Conservation (phyloP, 2,113 vertebrate species). For the Mesembrinibis cayennensis region DNA sequence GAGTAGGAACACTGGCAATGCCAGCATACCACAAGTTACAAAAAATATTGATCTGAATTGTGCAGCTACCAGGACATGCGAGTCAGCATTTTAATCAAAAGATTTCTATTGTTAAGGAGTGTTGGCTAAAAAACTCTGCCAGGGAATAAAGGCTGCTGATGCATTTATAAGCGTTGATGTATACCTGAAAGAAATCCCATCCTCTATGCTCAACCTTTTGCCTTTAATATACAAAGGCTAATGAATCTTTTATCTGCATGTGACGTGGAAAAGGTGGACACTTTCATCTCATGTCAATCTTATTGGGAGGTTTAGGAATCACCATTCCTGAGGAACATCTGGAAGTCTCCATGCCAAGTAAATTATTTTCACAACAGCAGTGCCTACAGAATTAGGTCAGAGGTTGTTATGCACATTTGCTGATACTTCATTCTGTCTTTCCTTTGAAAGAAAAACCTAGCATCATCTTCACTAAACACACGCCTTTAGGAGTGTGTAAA, state of each 20-base stretch:
- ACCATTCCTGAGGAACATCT: background rate
- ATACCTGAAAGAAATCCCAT: background rate
- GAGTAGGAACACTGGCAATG: background rate
- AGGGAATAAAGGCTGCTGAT: background rate
- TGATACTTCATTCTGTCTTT: background rate
- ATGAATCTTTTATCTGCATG: background rate
- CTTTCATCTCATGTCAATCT: background rate
- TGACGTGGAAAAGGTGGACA: background rate
- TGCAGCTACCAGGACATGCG: background rate
- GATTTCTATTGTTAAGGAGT: background rate
- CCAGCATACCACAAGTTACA: background rate
- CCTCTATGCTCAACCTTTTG: background rate
- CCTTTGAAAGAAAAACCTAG: background rate
- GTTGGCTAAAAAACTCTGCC: background rate
- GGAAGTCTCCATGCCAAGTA: background rate
- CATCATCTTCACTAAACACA: background rate
- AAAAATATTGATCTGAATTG: background rate
- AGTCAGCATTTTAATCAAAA: background rate
- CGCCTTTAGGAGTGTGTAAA: background rate
- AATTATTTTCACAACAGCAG: background rate
- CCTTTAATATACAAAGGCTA: background rate
- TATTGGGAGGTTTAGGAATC: background rate
- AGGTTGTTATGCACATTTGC: background rate
- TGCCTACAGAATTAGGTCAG: background rate
- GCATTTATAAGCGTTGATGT: background rate